Percentiles rank a stretch among this genome's conserved stretches.
Evolutionary conservation across 1,140 invertebrate genomes (phyloP).

Genomic region (Drosophila eugracilis): DNA sequence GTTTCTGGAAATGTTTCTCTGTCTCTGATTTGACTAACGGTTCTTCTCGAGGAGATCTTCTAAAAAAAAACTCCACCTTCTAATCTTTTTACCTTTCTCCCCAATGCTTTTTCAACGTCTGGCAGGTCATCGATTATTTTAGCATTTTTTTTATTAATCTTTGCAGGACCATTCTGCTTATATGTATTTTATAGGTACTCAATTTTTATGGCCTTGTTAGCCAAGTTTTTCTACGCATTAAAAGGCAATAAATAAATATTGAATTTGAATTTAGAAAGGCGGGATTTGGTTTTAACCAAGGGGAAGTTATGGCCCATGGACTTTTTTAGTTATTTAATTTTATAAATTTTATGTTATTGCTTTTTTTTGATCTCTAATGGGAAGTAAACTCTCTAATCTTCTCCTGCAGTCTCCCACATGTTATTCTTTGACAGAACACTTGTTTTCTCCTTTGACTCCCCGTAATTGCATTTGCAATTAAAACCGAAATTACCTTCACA

Average conservation of each 20-base stretch:
- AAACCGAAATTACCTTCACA: conserved; percentile 25
- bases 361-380: too few relatives aligned
- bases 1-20: conserved; percentile 73
- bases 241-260: conserved; percentile 1
- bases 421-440: conserved; percentile 27
- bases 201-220: conserved; percentile 7
- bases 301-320: neutral
- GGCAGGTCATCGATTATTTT: conserved; percentile 9
- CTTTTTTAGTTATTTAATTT: neutral
- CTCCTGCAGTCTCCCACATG: conserved; percentile 50
- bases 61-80: conserved; percentile 16
- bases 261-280: neutral
- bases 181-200: conserved; percentile 1
- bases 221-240: conserved; percentile 1
- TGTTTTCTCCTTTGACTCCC: conserved; percentile 6
- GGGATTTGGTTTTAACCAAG: neutral
- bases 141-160: conserved; percentile 2
- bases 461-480: conserved; percentile 66
- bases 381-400: neutral
- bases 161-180: neutral
- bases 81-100: conserved; percentile 27
- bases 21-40: conserved; percentile 55
- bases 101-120: conserved; percentile 38
- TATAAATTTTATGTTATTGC: too few relatives aligned
- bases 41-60: too few relatives aligned